Evolutionary conservation across 2,888 invertebrate genomes (phyloP).

Genomic region (Argynnis bischoffii): DNA sequence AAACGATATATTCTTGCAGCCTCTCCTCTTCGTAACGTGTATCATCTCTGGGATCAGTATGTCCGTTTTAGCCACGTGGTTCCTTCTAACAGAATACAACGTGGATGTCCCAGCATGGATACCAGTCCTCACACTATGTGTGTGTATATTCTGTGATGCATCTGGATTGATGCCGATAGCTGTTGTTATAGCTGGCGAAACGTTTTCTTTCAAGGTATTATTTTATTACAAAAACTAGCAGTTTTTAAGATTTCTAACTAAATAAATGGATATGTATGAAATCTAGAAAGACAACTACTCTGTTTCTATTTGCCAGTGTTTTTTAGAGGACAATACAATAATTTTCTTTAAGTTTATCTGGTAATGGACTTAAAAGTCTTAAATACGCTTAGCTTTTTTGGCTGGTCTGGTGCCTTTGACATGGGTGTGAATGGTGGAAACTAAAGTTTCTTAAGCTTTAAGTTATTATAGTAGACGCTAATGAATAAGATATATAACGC

Average conservation of each 20-base stretch:
- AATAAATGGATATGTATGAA: no score
- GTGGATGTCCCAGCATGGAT: conserved; percentile 43
- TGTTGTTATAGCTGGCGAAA: conserved; percentile 61
- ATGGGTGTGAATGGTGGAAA: no score
- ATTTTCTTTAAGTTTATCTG: no score
- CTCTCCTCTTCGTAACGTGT: conserved; percentile 41
- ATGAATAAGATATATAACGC: no score
- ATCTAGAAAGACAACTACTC: no score
- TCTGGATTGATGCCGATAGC: conserved; percentile 64
- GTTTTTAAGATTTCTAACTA: not conserved
- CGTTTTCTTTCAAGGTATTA: conserved; percentile 55
- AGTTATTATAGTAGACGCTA: no score
- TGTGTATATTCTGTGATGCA: conserved; percentile 60
- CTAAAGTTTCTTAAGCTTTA: no score
- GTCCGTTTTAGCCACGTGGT: conserved; percentile 45
- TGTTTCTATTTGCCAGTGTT: no score
- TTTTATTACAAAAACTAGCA: not conserved
- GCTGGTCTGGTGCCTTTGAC: no score
- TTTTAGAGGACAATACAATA: no score
- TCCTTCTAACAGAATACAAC: conserved; percentile 37
- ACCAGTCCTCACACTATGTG: conserved; percentile 57
- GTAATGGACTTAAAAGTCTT: no score
- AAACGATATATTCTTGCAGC: conserved; percentile 35
- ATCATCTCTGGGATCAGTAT: conserved; percentile 45
- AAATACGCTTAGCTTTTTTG: no score